Evolutionary conservation across 2,888 invertebrate genomes (phyloP).

Genomic region (Uropetala carovei): DNA sequence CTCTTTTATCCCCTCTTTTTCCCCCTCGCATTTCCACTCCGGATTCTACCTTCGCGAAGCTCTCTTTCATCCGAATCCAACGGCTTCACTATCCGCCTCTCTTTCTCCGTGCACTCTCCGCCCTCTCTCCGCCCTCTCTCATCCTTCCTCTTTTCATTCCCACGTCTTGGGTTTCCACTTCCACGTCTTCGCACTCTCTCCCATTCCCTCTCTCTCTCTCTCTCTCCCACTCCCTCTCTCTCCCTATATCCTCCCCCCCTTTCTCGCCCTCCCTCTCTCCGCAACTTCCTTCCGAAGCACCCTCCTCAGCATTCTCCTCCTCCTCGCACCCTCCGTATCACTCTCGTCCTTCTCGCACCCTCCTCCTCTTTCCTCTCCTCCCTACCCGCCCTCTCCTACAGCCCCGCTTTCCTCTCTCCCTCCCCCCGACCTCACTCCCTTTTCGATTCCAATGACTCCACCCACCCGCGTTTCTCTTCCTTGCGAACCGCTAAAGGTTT

Average conservation of each 20-base stretch:
- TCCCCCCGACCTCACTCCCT: neutral
- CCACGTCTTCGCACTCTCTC: neutral
- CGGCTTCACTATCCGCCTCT: neutral
- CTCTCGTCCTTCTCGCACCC: neutral
- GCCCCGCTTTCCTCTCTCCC: neutral
- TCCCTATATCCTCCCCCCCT: neutral
- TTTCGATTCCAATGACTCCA: slow-evolving; percentile 39
- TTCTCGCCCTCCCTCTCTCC: neutral
- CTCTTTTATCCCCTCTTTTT: neutral
- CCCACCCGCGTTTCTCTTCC: neutral
- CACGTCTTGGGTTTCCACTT: neutral
- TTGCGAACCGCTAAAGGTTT: slow-evolving; percentile 45
- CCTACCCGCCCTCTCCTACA: neutral
- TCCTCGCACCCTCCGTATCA: neutral
- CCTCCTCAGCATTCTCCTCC: neutral
- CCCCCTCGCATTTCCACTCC: neutral
- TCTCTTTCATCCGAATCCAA: neutral
- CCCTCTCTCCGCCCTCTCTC: neutral
- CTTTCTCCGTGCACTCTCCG: neutral
- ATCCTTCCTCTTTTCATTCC: neutral
- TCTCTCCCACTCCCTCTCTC: neutral
- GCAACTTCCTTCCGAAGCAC: slow-evolving; percentile 17
- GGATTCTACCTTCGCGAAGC: neutral
- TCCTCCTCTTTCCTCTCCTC: neutral
- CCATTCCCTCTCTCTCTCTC: neutral